Percentiles rank a stretch among this genome's conserved stretches.
phyloP scores from a whole-genome alignment of 2,113 vertebrate species.

The Macrotis lagotis region DNA sequence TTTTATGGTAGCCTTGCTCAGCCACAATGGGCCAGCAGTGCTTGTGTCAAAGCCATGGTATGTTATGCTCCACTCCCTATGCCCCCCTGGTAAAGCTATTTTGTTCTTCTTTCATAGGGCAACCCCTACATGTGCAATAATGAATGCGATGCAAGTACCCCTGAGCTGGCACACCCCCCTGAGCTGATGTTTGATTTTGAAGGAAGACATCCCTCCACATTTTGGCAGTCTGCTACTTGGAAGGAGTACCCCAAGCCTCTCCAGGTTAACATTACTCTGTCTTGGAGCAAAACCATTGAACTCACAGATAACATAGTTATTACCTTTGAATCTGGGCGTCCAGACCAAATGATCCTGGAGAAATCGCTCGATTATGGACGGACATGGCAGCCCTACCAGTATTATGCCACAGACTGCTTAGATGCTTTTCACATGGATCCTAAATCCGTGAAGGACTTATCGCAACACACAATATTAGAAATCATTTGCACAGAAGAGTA shows the following conservation, averaged over 20 bases:
- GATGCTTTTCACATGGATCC: conserved; percentile 99
- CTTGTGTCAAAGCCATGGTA: not conserved
- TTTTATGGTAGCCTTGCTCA: conserved; percentile 28
- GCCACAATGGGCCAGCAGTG: conserved; percentile 30
- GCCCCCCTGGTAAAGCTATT: conserved; percentile 52
- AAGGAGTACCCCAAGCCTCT: conserved; percentile 95
- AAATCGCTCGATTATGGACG: conserved; percentile 97
- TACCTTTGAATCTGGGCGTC: conserved; percentile 97
- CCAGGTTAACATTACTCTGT: conserved; percentile 96
- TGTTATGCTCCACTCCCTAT: not conserved
- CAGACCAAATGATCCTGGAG: conserved; percentile 98
- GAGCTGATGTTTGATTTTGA: conserved; percentile 98
- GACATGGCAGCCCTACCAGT: conserved; percentile 98
- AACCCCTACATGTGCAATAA: conserved; percentile 99
- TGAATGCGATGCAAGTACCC: conserved; percentile 95
- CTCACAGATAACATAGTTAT: conserved; percentile 98
- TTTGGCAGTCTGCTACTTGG: conserved; percentile 99
- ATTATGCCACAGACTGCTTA: conserved; percentile 98
- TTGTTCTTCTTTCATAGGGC: conserved; percentile 86
- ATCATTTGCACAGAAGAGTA: conserved; percentile 99
- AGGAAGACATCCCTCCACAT: conserved; percentile 96
- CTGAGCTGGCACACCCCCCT: conserved; percentile 96
- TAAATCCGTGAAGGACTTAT: conserved; percentile 95
- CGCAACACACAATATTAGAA: conserved; percentile 94
- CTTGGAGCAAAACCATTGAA: conserved; percentile 99